phyloP scores from a whole-genome alignment of 2,113 vertebrate species.

The Ardeotis arabs region DNA sequence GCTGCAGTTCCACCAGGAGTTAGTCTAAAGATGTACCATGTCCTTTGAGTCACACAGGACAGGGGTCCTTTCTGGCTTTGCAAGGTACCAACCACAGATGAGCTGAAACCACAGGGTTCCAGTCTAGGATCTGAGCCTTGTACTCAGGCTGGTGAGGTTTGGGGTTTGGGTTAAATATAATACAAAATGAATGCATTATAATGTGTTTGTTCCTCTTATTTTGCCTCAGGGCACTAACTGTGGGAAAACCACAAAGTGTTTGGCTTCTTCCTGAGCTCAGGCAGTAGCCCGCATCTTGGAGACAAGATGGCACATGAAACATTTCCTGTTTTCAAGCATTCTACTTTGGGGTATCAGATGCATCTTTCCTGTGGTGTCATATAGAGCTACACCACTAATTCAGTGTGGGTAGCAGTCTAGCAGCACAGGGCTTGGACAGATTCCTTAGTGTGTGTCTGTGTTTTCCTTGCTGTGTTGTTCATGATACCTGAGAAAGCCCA shows the following conservation, averaged over 20 bases:
- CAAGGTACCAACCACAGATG: neutral
- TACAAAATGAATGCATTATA: neutral
- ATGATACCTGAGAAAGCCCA: neutral
- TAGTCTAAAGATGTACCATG: neutral
- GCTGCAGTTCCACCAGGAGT: neutral
- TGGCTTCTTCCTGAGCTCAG: neutral
- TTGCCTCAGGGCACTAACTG: neutral
- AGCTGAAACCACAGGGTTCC: neutral
- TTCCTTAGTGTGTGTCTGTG: neutral
- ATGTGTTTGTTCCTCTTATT: neutral
- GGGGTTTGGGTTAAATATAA: neutral
- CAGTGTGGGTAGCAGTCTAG: neutral
- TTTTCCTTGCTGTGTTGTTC: neutral
- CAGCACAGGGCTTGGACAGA: neutral
- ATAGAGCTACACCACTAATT: neutral
- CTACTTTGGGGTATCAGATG: neutral
- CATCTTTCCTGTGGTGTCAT: neutral
- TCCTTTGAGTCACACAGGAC: neutral
- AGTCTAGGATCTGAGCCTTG: neutral
- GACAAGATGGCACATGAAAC: neutral
- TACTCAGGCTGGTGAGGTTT: neutral
- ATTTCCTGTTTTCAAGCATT: neutral
- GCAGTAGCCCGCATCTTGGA: neutral
- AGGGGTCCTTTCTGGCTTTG: neutral
- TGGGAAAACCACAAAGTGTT: neutral